Conservation (phyloP, 2,797 vertebrate genomes). For the Tokudaia muenninki region DNA sequence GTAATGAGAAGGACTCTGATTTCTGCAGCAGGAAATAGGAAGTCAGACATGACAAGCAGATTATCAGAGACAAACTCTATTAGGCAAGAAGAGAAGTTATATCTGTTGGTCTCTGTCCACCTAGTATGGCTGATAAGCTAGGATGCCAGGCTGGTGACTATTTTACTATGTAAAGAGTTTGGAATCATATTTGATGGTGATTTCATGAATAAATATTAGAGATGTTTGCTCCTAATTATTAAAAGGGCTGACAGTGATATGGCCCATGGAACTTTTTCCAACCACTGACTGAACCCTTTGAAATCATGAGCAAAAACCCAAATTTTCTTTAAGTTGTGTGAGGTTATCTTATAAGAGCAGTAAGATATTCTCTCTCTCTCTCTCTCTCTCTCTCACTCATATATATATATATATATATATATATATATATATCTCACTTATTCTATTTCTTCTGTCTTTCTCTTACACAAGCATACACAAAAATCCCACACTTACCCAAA, state of each 20-base stretch:
- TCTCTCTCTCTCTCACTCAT: background rate
- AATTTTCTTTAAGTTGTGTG: background rate
- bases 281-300: background rate
- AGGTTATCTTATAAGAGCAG: background rate
- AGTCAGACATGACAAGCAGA: conserved; percentile 24
- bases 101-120: background rate
- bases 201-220: background rate
- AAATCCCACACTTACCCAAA: background rate
- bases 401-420: too few relatives aligned
- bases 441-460: background rate
- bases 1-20: conserved; percentile 57
- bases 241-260: background rate
- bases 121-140: background rate
- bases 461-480: background rate
- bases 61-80: conserved; percentile 43
- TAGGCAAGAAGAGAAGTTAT: background rate
- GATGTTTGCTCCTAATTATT: background rate
- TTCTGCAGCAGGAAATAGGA: conserved; percentile 19
- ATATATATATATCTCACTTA: background rate
- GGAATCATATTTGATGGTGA: background rate
- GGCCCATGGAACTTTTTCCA: background rate
- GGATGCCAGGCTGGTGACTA: background rate
- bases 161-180: background rate
- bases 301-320: background rate
- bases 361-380: background rate